A percentile compares a stretch with the other conserved stretches of the same genome.
phyloP scores from a whole-genome alignment of 2,113 vertebrate species.

The Astur gentilis region DNA sequence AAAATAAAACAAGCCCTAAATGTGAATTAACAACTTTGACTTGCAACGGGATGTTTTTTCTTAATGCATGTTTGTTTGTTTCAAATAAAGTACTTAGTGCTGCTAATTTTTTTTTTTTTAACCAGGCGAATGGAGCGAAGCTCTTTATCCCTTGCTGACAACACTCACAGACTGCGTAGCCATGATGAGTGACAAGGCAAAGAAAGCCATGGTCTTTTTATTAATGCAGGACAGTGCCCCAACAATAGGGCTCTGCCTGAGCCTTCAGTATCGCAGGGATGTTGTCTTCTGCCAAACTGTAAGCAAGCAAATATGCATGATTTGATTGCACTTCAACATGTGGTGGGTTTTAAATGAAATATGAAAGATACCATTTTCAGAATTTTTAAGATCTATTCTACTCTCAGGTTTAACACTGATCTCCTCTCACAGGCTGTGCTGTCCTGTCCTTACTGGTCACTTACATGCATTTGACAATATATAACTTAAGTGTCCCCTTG shows the following conservation, averaged over 20 bases:
- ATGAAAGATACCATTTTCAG: neutral
- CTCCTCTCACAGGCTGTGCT: neutral
- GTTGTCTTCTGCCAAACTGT: slow-evolving; percentile 99
- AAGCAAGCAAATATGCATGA: slow-evolving; percentile 39
- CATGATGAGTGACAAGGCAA: slow-evolving; percentile 98
- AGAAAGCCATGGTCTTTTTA: slow-evolving; percentile 96
- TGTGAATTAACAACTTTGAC: neutral
- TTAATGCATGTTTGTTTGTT: neutral
- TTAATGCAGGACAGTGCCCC: slow-evolving; percentile 97
- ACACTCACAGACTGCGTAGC: slow-evolving; percentile 94
- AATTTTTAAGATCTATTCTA: neutral
- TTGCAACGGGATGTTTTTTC: neutral
- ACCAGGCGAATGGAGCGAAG: slow-evolving; percentile 96
- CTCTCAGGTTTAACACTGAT: neutral
- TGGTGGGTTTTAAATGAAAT: neutral
- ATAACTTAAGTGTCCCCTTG: neutral
- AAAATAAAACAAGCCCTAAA: neutral
- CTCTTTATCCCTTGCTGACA: slow-evolving; percentile 92
- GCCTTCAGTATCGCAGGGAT: slow-evolving; percentile 93
- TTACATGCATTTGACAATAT: neutral
- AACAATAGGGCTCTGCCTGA: slow-evolving; percentile 88
- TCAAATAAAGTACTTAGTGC: neutral
- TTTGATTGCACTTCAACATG: neutral
- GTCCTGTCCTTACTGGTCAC: neutral
- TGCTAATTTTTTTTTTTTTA: neutral